phyloP scores from a whole-genome alignment of 2,797 vertebrate species.

The Jordanella pulchra region DNA sequence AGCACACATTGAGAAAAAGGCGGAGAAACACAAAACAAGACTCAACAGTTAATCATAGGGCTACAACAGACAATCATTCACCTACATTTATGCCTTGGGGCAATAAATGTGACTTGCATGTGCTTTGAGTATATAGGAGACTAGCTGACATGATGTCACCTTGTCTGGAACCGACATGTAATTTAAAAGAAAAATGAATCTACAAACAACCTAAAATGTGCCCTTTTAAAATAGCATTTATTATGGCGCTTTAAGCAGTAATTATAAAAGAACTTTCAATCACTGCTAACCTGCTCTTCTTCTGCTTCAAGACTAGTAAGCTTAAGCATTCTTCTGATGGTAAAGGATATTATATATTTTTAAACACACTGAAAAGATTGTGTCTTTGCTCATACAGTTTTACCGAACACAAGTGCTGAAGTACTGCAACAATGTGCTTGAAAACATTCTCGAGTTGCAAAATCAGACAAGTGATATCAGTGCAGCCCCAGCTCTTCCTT shows the following conservation, averaged over 20 bases:
- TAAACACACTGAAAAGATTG: neutral
- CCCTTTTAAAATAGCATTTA: slow-evolving; percentile 10
- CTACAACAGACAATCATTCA: slow-evolving; percentile 57
- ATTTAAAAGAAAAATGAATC: slow-evolving; percentile 20
- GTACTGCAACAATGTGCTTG: neutral
- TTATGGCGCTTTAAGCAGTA: slow-evolving; percentile 4
- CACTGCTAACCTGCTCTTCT: slow-evolving; percentile 8
- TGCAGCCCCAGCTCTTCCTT: neutral
- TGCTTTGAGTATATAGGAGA: slow-evolving; percentile 15
- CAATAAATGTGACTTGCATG: slow-evolving; percentile 44
- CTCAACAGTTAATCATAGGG: slow-evolving; percentile 58
- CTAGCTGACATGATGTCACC: slow-evolving; percentile 26
- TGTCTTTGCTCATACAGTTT: neutral
- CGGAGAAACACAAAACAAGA: slow-evolving; percentile 38
- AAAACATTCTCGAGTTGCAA: neutral
- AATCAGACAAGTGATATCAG: neutral
- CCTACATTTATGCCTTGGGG: slow-evolving; percentile 44
- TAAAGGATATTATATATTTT: neutral
- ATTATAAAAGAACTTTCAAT: slow-evolving; percentile 4
- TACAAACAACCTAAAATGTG: neutral
- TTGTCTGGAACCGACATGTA: slow-evolving; percentile 13
- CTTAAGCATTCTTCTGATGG: neutral
- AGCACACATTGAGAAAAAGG: slow-evolving; percentile 40
- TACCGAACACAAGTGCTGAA: neutral
- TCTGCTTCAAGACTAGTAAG: slow-evolving; percentile 3